Percentiles rank a stretch among this genome's conserved stretches.
These are phyloP conservation scores for Plectropomus leopardus DNA, from an alignment of 2,113 vertebrate genomes.

Conservation along the genomic window DNA sequence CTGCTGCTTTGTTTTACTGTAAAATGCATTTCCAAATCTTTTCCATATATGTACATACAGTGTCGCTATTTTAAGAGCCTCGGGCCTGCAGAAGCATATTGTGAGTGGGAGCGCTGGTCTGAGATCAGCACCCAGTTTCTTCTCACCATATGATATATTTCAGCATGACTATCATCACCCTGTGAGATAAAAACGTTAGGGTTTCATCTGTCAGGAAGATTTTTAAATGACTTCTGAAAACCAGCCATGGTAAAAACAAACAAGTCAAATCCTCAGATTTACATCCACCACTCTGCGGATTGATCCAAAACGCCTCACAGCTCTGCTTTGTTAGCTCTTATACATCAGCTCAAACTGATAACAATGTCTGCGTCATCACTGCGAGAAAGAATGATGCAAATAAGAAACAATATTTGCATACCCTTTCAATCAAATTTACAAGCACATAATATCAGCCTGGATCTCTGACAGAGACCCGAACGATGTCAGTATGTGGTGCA, in stretches of 20 bases:
- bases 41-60: not conserved
- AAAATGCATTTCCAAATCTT: not conserved
- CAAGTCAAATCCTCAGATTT: constrained; percentile 30
- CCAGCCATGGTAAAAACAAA: constrained; percentile 29
- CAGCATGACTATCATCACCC: constrained; percentile 45
- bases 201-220: constrained; percentile 2
- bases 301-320: constrained; percentile 41
- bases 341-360: constrained; percentile 47
- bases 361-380: constrained; percentile 45
- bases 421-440: constrained; percentile 61
- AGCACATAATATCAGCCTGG: constrained; percentile 51
- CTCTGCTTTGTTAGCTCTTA: constrained; percentile 35
- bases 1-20: no score
- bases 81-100: constrained; percentile 47
- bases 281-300: constrained; percentile 18
- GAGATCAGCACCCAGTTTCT: constrained; percentile 40
- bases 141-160: constrained; percentile 32
- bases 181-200: constrained; percentile 11
- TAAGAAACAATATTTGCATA: constrained; percentile 60
- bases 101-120: constrained; percentile 56
- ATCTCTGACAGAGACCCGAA: constrained; percentile 54
- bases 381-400: constrained; percentile 55
- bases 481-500: constrained; percentile 34
- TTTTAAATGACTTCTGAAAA: constrained; percentile 34
- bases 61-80: constrained; percentile 26